A percentile compares a stretch with the other conserved stretches of the same genome.
Evolutionary conservation across 2,797 vertebrate genomes (phyloP).

Genomic region (Coregonus sp.): DNA sequence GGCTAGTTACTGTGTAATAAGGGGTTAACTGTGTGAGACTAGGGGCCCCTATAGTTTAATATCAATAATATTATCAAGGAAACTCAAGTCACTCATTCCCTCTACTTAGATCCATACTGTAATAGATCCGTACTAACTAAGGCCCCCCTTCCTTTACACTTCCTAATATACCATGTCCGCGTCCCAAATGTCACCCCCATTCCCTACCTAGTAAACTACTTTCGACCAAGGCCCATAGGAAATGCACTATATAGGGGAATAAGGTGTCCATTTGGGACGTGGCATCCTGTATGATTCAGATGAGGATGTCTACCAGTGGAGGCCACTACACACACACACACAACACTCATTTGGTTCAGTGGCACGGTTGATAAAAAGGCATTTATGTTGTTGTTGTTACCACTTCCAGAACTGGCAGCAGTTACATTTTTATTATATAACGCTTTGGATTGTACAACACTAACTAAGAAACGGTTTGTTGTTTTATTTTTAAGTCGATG

Average conservation of each 20-base stretch:
- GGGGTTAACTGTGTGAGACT: slow-evolving; percentile 5
- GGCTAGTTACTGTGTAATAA: slow-evolving; percentile 3
- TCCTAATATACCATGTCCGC: slow-evolving; percentile 41
- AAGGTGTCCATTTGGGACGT: not conserved
- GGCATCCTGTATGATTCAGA: slow-evolving; percentile 48
- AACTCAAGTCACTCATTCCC: slow-evolving; percentile 1
- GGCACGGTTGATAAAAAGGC: slow-evolving; percentile 83
- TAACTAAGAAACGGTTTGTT: slow-evolving; percentile 29
- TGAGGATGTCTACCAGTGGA: slow-evolving; percentile 48
- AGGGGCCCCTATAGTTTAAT: slow-evolving; percentile 15
- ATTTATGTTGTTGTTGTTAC: slow-evolving; percentile 59
- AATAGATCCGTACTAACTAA: slow-evolving; percentile 48
- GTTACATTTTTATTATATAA: slow-evolving; percentile 71
- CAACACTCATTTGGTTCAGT: slow-evolving; percentile 71
- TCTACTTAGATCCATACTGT: slow-evolving; percentile 28
- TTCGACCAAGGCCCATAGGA: not conserved
- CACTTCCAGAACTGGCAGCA: slow-evolving; percentile 73
- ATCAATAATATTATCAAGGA: slow-evolving; percentile 37
- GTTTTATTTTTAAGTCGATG: slow-evolving; percentile 47
- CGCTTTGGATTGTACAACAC: slow-evolving; percentile 49
- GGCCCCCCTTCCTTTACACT: slow-evolving; percentile 55
- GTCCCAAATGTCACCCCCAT: not conserved
- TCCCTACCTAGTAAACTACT: not conserved
- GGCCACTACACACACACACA: slow-evolving; percentile 32
- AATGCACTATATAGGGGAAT: not conserved